These are phyloP conservation scores for Parnassius smintheus DNA, from an alignment of 2,888 invertebrate species.

Conservation along the genomic window DNA sequence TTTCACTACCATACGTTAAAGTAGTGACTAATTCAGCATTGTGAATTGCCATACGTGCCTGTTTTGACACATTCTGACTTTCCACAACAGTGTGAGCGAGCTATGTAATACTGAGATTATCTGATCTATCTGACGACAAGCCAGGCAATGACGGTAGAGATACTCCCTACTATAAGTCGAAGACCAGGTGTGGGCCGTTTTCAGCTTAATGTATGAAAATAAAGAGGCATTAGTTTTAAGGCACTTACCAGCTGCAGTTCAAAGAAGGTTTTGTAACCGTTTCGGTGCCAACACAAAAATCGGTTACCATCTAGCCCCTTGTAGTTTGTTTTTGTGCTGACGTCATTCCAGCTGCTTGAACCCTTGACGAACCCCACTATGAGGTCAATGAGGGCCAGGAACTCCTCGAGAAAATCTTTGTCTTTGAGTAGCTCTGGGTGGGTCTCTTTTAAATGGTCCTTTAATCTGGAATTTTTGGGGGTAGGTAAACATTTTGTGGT, in stretches of 20 bases:
- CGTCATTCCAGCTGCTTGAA: slow-evolving; percentile 45
- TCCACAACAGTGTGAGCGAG: too few species aligned
- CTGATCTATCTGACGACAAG: too few species aligned
- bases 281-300: slow-evolving; percentile 43
- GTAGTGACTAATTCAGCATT: too few species aligned
- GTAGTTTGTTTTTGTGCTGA: slow-evolving; percentile 35
- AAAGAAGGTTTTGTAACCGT: slow-evolving; percentile 48
- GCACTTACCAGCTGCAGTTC: slow-evolving; percentile 42
- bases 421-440: slow-evolving; percentile 39
- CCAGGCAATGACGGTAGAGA: too few species aligned
- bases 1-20: too few species aligned
- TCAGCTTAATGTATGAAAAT: too few species aligned
- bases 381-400: slow-evolving; percentile 40
- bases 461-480: slow-evolving; percentile 33
- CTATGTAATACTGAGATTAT: too few species aligned
- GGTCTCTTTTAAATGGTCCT: slow-evolving; percentile 36
- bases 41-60: too few species aligned
- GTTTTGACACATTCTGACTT: too few species aligned
- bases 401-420: slow-evolving; percentile 37
- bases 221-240: neutral
- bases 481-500: too few species aligned
- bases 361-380: slow-evolving; percentile 40
- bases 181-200: too few species aligned
- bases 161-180: too few species aligned
- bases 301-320: slow-evolving; percentile 37